Conservation (phyloP, 2,113 vertebrate genomes). For the Hepsetus odoe region DNA sequence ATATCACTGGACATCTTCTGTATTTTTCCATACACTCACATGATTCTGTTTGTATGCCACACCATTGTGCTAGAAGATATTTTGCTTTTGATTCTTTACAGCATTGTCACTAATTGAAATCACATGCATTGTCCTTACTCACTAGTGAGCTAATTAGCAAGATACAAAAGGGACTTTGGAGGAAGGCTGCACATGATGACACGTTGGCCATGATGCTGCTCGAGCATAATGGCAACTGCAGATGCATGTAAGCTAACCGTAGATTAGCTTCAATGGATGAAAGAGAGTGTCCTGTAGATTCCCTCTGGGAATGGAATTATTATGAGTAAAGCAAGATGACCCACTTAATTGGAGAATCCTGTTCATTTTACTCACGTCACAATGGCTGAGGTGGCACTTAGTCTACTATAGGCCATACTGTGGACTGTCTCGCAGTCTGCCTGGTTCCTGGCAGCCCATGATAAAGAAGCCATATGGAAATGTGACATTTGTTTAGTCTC, state of each 20-base stretch:
- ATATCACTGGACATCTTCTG: no score
- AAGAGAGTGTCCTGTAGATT: background rate
- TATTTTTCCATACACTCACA: no score
- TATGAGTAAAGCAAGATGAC: constrained; percentile 13
- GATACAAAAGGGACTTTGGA: constrained; percentile 6
- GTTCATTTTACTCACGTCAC: constrained; percentile 13
- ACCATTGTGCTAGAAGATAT: no score
- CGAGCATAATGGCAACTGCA: background rate
- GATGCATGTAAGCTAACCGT: background rate
- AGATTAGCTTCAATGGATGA: constrained; percentile 8
- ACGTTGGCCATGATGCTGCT: background rate
- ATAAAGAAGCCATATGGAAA: constrained; percentile 64
- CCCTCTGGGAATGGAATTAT: constrained; percentile 27
- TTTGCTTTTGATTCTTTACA: background rate
- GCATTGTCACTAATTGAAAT: background rate
- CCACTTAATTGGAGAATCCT: constrained; percentile 6
- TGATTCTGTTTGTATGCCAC: no score
- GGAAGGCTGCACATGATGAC: background rate
- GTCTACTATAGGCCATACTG: background rate
- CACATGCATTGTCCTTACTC: constrained; percentile 19
- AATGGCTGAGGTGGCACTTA: constrained; percentile 1
- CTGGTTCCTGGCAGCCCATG: constrained; percentile 20
- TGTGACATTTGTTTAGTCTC: constrained; percentile 76
- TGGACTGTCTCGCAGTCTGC: background rate
- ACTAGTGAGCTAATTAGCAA: constrained; percentile 20